Percentiles rank a stretch among this genome's conserved stretches.
Conservation (phyloP, 2,797 vertebrate species). For the Enoplosus armatus region DNA sequence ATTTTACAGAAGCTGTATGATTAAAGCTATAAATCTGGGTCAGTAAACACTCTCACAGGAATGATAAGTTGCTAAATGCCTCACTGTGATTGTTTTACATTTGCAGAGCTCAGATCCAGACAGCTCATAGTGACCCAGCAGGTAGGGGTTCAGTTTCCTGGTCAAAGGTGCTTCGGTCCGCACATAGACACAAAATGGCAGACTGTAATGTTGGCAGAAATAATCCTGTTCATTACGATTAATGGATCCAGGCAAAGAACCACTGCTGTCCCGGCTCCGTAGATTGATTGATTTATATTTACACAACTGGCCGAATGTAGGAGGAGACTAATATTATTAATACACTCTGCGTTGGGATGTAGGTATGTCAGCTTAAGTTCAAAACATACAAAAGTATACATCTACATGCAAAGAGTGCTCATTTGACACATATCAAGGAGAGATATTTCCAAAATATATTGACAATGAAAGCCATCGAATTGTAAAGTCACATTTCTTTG, state of each 20-base stretch:
- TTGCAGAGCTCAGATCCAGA: constrained; percentile 2
- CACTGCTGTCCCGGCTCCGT: not conserved
- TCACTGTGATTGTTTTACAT: constrained; percentile 8
- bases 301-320: not conserved
- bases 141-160: not conserved
- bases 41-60: constrained; percentile 29
- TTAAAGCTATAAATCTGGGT: constrained; percentile 54
- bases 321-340: not conserved
- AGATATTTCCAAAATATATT: not conserved
- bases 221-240: not conserved
- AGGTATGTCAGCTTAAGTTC: too few relatives aligned
- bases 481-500: too few relatives aligned
- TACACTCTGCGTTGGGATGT: not conserved
- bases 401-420: too few relatives aligned
- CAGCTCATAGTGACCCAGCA: not conserved
- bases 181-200: too few relatives aligned
- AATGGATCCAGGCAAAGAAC: not conserved
- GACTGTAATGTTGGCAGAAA: not conserved
- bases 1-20: constrained; percentile 47
- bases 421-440: too few relatives aligned
- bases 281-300: too few relatives aligned
- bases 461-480: not conserved
- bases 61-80: constrained; percentile 7
- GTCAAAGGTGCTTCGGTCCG: not conserved
- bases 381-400: not conserved